These are phyloP conservation scores for Microcebus tavaratra DNA, from an alignment of 2,113 vertebrate genomes.

Conservation along the genomic window DNA sequence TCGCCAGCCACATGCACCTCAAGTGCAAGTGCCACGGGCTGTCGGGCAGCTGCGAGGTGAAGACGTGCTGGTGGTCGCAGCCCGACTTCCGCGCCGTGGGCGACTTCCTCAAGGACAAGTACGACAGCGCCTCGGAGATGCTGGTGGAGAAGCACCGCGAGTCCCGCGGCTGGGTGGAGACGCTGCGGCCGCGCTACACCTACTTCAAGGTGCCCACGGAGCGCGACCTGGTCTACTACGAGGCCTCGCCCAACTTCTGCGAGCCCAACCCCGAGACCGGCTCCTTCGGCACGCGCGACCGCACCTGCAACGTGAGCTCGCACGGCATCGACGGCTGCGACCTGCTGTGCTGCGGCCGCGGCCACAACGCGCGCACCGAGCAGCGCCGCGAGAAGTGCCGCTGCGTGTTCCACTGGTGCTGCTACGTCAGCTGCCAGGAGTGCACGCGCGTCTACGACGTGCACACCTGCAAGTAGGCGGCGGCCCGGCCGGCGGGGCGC, in stretches of 20 bases:
- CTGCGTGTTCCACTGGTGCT: conserved; percentile 92
- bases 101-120: conserved; percentile 91
- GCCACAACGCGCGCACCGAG: conserved; percentile 89
- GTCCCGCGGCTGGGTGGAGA: conserved; percentile 90
- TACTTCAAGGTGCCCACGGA: conserved; percentile 90
- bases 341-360: conserved; percentile 88
- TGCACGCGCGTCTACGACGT: conserved; percentile 89
- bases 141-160: conserved; percentile 90
- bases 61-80: conserved; percentile 92
- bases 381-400: conserved; percentile 88
- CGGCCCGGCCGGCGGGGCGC: neutral
- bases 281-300: conserved; percentile 88
- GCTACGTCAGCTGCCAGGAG: conserved; percentile 91
- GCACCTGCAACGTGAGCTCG: conserved; percentile 89
- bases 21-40: conserved; percentile 91
- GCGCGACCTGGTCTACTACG: conserved; percentile 89
- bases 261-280: conserved; percentile 89
- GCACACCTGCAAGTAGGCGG: conserved; percentile 89
- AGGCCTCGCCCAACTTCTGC: conserved; percentile 90
- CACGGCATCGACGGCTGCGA: conserved; percentile 90
- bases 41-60: conserved; percentile 90
- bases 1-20: conserved; percentile 88
- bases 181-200: conserved; percentile 88
- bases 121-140: conserved; percentile 90
- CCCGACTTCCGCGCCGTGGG: conserved; percentile 89